These are phyloP conservation scores for Acipenser oxyrinchus DNA, from an alignment of 2,797 vertebrate genomes.

Conservation along the genomic window DNA sequence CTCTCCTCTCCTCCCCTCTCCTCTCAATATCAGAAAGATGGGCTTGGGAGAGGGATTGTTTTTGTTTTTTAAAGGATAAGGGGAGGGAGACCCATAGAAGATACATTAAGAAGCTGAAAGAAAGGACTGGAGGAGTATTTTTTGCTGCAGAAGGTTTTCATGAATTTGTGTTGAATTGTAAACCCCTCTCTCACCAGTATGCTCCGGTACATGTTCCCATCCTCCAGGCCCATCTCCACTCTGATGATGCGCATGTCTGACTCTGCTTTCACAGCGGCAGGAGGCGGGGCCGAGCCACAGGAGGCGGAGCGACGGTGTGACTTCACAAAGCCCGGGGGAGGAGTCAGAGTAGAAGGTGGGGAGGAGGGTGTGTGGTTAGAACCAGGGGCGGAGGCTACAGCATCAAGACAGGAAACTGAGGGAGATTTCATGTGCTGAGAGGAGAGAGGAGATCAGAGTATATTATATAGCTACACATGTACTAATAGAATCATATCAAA, in stretches of 20 bases:
- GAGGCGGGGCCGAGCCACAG: constrained; percentile 48
- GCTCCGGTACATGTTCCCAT: constrained; percentile 83
- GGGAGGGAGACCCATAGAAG: too few species aligned
- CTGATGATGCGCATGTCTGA: constrained; percentile 78
- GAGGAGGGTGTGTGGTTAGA: constrained; percentile 40
- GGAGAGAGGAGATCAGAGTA: neutral
- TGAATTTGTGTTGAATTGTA: too few species aligned
- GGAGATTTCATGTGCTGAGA: constrained; percentile 77
- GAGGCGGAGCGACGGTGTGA: constrained; percentile 74
- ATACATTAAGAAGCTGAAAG: too few species aligned
- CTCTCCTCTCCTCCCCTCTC: too few species aligned
- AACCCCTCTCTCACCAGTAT: constrained; percentile 62
- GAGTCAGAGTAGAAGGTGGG: constrained; percentile 35
- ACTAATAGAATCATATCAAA: too few species aligned
- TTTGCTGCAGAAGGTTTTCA: too few species aligned
- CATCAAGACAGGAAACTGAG: constrained; percentile 76
- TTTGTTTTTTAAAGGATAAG: too few species aligned
- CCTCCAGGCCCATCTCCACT: constrained; percentile 76
- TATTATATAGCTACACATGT: too few species aligned
- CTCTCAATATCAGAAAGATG: too few species aligned
- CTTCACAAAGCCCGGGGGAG: constrained; percentile 45
- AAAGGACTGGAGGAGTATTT: too few species aligned
- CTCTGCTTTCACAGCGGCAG: constrained; percentile 50
- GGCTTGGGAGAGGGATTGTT: neutral
- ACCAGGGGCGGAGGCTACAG: constrained; percentile 59